Conservation (phyloP, 2,797 vertebrate species). For the Sebastes dallii region DNA sequence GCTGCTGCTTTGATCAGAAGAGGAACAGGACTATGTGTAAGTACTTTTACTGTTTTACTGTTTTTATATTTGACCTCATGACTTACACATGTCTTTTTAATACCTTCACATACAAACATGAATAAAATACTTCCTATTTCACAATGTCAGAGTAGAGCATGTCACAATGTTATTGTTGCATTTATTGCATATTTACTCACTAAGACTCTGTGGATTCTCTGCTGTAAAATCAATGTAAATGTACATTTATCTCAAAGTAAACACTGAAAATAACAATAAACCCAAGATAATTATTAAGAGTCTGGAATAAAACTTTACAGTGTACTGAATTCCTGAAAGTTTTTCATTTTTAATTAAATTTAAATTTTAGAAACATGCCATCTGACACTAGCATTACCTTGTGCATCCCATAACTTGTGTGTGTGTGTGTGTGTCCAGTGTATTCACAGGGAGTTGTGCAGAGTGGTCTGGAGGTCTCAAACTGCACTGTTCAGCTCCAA, state of each 20-base stretch:
- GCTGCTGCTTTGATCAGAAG: constrained; percentile 25
- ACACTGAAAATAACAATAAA: not conserved
- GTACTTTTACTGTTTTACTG: not conserved
- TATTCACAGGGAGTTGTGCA: constrained; percentile 42
- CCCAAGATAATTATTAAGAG: too few relatives aligned
- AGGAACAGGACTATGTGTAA: constrained; percentile 18
- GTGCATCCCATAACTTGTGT: not conserved
- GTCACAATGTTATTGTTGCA: not conserved
- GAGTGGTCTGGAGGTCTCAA: constrained; percentile 32
- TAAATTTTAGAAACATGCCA: not conserved
- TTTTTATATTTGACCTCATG: not conserved
- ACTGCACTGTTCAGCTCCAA: constrained; percentile 44
- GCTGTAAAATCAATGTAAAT: not conserved
- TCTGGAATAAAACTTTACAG: too few relatives aligned
- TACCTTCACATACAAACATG: not conserved
- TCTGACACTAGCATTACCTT: not conserved
- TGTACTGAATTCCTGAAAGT: too few relatives aligned
- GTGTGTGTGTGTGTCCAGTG: constrained; percentile 13
- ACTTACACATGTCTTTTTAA: not conserved
- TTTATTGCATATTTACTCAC: not conserved
- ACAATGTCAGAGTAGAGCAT: too few relatives aligned
- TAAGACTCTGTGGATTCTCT: not conserved
- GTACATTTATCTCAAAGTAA: not conserved
- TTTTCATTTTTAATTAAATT: too few relatives aligned
- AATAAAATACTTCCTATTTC: not conserved